Base-by-base conservation (phyloP, 2,113 vertebrate species). In the Etheostoma spectabile region DNA sequence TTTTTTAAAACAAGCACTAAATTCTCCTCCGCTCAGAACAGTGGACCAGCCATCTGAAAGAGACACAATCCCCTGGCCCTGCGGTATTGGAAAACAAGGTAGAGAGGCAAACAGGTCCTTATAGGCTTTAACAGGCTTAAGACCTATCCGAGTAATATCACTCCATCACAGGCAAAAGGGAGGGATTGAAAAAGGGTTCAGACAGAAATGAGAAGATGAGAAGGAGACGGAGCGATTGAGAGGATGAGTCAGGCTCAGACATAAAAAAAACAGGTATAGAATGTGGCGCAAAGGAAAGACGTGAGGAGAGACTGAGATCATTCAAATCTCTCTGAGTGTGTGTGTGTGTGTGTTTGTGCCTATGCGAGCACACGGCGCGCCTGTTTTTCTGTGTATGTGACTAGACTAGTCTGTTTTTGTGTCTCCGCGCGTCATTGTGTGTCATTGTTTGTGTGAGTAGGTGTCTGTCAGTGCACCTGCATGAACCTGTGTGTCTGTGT, bases 211-310 rank as follows among this genome's bases (percentile, higher is more conserved):
- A 83, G 89, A 77, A 90, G 91, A 91, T 86, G 91, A 91, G 89
- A 89, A 85, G 80, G 82, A 90, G 89, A 92, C 83, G 64, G 79
- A 85, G 88, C 91, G 78, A 93, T 88, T 88, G 81, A 90, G 91
- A 86, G 84, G 89, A 94, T 87, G 91, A 93, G 91, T 89, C 91
- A 86, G 93, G 91, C 87, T 90, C 87, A 90, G 88, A 92, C 91
- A 89, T 90, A 83, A 92, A 83, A 83, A 92, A 93, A 93, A 88
- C 90, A 91, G 91, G 88, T 90, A 91, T 85, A 86, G 89, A 74
- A 88, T 80, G 90, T 87, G 86, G 91, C 82, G 76, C 84, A 30
- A 61, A 63, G 83, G 79, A 77, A 87, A 56, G 87, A 92, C 86
- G 77, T 80, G 87, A 90, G 85, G 82, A 89, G 91, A 88, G 82